phyloP scores from a whole-genome alignment of 92 coral and sea anemone genomes.

The Bergia sp. region DNA sequence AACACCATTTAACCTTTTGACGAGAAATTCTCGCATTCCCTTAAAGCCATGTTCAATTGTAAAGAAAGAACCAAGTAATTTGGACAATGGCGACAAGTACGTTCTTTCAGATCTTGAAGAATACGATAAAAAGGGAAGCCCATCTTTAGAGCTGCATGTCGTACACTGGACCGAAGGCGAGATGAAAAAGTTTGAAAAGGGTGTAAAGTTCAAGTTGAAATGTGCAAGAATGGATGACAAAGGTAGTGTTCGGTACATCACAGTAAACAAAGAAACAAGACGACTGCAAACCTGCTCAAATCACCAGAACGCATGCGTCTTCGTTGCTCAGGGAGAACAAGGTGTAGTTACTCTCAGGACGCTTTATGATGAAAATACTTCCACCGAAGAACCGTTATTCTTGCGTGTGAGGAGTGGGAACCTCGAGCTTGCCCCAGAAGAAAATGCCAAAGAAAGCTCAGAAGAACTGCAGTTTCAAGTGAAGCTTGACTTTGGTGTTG shows the following conservation, averaged over 20 bases:
- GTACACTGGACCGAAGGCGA: constrained; percentile 63
- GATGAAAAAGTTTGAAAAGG: constrained; percentile 51
- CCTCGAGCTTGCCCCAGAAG: neutral
- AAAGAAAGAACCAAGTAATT: neutral
- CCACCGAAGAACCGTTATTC: neutral
- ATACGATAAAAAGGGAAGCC: neutral
- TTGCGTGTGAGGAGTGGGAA: neutral
- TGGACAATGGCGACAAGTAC: constrained; percentile 16
- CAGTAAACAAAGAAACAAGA: neutral
- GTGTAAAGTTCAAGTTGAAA: constrained; percentile 54
- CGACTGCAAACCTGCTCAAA: constrained; percentile 4
- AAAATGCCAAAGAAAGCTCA: too few relatives aligned
- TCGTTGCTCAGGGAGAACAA: constrained; percentile 45
- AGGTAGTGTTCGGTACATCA: neutral
- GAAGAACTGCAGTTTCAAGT: constrained; percentile 45
- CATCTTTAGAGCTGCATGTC: constrained; percentile 51
- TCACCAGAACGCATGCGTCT: constrained; percentile 18
- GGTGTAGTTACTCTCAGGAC: constrained; percentile 42
- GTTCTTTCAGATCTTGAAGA: constrained; percentile 3
- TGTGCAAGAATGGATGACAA: constrained; percentile 7
- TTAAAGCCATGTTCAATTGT: constrained; percentile 22
- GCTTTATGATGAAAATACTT: neutral
- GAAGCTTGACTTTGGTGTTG: constrained; percentile 63
- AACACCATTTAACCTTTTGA: constrained; percentile 56
- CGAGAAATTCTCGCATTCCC: constrained; percentile 57